phyloP scores from a whole-genome alignment of 2,113 vertebrate species.

The Arothron firmamentum region DNA sequence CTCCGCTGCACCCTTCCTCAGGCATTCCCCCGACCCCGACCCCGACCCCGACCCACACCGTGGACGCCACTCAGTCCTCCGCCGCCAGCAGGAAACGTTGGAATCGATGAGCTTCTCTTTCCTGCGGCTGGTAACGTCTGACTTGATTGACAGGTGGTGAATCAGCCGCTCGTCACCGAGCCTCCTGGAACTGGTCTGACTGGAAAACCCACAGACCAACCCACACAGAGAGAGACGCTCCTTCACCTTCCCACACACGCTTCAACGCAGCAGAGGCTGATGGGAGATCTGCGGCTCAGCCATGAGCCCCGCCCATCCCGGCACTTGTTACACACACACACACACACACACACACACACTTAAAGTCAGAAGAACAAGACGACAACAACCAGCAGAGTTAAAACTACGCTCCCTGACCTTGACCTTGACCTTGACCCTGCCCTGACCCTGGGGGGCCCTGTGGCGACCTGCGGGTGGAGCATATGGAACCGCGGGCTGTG shows the following conservation, averaged over 20 bases:
- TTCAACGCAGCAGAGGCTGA: slow-evolving; percentile 3
- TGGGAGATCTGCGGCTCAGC: neutral
- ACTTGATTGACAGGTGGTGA: slow-evolving; percentile 33
- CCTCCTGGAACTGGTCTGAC: slow-evolving; percentile 49
- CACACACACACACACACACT: slow-evolving; percentile 9
- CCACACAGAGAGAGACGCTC: slow-evolving; percentile 1
- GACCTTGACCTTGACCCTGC: too few relatives aligned
- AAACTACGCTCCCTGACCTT: too few relatives aligned
- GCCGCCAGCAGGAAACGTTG: too few relatives aligned
- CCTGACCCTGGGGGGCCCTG: too few relatives aligned
- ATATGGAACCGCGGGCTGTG: too few relatives aligned
- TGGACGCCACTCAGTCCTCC: too few relatives aligned
- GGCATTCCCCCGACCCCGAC: too few relatives aligned
- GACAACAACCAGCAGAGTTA: too few relatives aligned
- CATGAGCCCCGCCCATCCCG: slow-evolving; percentile 4
- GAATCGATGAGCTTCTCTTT: neutral
- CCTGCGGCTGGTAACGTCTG: slow-evolving; percentile 7
- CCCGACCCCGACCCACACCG: too few relatives aligned
- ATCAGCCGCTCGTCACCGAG: slow-evolving; percentile 15
- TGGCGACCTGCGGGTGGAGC: too few relatives aligned
- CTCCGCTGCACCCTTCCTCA: too few relatives aligned
- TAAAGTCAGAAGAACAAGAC: neutral
- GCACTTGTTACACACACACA: slow-evolving; percentile 2
- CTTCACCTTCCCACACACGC: slow-evolving; percentile 1
- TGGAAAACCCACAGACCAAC: slow-evolving; percentile 4